These are phyloP conservation scores for Rhadina sibilatrix DNA, from an alignment of 2,113 vertebrate species.

Conservation along the genomic window DNA sequence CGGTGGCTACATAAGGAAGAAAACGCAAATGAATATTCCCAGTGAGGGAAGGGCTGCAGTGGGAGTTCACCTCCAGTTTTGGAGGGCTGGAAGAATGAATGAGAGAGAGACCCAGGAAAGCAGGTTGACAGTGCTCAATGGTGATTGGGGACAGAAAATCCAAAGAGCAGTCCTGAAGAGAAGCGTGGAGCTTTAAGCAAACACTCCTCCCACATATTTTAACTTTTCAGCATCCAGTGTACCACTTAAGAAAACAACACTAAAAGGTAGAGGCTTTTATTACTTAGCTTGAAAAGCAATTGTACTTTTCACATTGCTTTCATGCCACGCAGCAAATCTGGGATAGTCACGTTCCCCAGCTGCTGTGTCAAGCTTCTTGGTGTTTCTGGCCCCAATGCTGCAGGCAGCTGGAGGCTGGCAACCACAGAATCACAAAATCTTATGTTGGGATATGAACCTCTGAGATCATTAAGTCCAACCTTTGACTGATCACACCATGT, in stretches of 20 bases:
- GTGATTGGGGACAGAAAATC: rapidly evolving
- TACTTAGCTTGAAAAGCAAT: neutral
- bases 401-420: rapidly evolving
- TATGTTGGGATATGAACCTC: neutral
- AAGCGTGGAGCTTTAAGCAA: neutral
- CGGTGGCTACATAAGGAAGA: neutral
- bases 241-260: neutral
- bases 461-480: neutral
- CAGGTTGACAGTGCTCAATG: neutral
- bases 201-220: neutral
- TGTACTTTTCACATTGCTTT: neutral
- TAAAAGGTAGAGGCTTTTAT: neutral
- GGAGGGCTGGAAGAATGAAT: neutral
- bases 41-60: neutral
- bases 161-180: neutral
- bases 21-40: neutral
- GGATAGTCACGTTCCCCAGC: neutral
- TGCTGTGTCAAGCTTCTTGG: rapidly evolving
- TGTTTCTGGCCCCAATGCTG: neutral
- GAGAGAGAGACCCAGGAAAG: neutral
- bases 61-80: neutral
- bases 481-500: neutral
- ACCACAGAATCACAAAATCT: neutral
- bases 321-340: neutral
- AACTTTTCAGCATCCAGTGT: neutral